These are phyloP conservation scores for Amphipyra berbera DNA, from an alignment of 2,888 invertebrate species.

Conservation along the genomic window DNA sequence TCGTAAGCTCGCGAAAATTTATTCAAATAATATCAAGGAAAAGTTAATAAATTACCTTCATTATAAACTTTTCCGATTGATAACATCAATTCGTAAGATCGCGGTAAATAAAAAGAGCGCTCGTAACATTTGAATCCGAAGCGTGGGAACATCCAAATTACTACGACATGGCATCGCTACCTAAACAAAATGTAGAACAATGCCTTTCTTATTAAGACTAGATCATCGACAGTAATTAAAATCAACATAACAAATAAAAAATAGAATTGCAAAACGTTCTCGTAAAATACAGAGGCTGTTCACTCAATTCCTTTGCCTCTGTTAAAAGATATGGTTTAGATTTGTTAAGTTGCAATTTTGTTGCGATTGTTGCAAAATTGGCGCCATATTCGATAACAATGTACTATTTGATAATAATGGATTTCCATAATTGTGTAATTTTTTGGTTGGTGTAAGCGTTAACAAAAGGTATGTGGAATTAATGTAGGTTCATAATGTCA, in stretches of 20 bases:
- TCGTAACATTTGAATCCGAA: no score
- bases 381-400: slow-evolving; percentile 11
- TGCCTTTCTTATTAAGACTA: background rate
- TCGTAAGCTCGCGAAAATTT: no score
- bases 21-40: no score
- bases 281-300: slow-evolving; percentile 21
- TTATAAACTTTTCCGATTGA: no score
- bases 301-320: slow-evolving; percentile 23
- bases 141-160: no score
- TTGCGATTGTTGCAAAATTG: slow-evolving; percentile 28
- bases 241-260: background rate
- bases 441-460: background rate
- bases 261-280: slow-evolving; percentile 6
- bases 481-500: no score
- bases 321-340: slow-evolving; percentile 37
- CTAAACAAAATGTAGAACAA: no score
- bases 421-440: slow-evolving; percentile 24
- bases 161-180: no score
- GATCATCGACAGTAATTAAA: slow-evolving; percentile 1
- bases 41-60: no score
- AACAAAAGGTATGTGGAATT: no score
- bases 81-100: no score
- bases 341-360: slow-evolving; percentile 8
- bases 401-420: slow-evolving; percentile 8
- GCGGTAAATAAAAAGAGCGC: no score